A percentile compares a stretch with the other conserved stretches of the same genome.
Evolutionary conservation across 2,888 invertebrate genomes (phyloP).

Genomic region (Drosophila hamatofila): DNA sequence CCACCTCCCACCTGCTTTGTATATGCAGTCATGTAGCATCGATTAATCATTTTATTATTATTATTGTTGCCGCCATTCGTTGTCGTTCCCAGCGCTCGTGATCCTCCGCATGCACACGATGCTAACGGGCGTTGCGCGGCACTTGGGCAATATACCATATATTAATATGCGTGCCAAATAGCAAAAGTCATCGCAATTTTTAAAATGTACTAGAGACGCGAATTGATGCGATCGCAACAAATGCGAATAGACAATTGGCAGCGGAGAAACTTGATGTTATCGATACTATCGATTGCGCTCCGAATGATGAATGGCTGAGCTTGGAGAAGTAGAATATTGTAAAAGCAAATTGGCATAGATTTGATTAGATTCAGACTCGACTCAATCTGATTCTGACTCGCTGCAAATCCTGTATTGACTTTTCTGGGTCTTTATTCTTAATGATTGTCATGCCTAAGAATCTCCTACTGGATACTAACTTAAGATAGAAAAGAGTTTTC

Average conservation of each 20-base stretch:
- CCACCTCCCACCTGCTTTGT: slow-evolving; percentile 55
- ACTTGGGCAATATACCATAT: slow-evolving; percentile 13
- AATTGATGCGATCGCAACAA: slow-evolving; percentile 12
- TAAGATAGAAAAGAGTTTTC: too few relatives aligned
- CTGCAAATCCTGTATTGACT: too few relatives aligned
- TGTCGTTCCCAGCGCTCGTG: slow-evolving; percentile 75
- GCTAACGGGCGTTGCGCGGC: neutral
- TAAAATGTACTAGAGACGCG: neutral
- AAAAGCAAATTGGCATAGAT: too few relatives aligned
- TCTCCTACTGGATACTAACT: too few relatives aligned
- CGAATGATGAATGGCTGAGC: neutral
- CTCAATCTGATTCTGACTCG: too few relatives aligned
- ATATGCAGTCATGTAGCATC: slow-evolving; percentile 80
- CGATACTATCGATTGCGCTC: neutral
- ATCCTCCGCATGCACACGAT: slow-evolving; percentile 55
- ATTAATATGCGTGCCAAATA: slow-evolving; percentile 46
- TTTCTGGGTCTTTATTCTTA: too few relatives aligned
- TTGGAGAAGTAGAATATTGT: neutral
- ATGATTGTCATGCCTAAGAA: too few relatives aligned
- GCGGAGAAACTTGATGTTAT: neutral
- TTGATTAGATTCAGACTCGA: too few relatives aligned
- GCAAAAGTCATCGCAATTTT: slow-evolving; percentile 47
- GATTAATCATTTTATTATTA: slow-evolving; percentile 81
- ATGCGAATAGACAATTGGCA: neutral
- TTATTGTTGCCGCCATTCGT: slow-evolving; percentile 76